phyloP scores from a whole-genome alignment of 2,113 vertebrate genomes.

The Podarcis cretensis region DNA sequence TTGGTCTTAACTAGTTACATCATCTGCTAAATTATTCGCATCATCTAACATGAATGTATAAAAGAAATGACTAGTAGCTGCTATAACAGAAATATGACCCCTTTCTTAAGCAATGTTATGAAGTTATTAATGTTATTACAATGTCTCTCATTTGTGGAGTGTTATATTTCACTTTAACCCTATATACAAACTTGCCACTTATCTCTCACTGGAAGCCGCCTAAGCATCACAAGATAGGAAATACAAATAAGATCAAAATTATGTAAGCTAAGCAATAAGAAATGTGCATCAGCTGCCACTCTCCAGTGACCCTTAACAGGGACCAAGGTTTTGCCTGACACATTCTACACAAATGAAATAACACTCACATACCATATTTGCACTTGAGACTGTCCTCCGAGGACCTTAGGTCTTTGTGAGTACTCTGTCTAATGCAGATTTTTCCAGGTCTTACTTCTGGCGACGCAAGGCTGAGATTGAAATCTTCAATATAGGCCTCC shows the following conservation, averaged over 20 bases:
- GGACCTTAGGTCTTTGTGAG: not conserved
- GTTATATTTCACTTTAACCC: not conserved
- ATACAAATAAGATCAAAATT: not conserved
- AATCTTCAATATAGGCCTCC: conserved; percentile 91
- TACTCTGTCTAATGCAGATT: conserved; percentile 51
- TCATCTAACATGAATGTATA: not conserved
- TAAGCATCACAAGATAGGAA: too few species aligned
- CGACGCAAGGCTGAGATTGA: conserved; percentile 70
- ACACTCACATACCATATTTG: conserved; percentile 51
- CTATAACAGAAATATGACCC: not conserved
- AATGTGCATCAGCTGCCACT: not conserved
- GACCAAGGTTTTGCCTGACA: not conserved
- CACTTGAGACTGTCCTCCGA: conserved; percentile 3
- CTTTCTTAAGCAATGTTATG: not conserved
- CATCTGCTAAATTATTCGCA: not conserved
- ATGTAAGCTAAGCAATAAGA: not conserved
- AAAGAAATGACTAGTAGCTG: not conserved
- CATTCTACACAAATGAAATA: not conserved
- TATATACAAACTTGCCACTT: not conserved
- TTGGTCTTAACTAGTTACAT: not conserved
- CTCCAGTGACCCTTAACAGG: not conserved
- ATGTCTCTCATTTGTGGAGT: not conserved
- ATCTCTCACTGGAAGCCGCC: not conserved
- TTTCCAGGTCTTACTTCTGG: conserved; percentile 53
- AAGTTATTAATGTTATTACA: not conserved